Evolutionary conservation across 2,888 invertebrate species (phyloP).

Genomic region (Parelbella ahira): DNA sequence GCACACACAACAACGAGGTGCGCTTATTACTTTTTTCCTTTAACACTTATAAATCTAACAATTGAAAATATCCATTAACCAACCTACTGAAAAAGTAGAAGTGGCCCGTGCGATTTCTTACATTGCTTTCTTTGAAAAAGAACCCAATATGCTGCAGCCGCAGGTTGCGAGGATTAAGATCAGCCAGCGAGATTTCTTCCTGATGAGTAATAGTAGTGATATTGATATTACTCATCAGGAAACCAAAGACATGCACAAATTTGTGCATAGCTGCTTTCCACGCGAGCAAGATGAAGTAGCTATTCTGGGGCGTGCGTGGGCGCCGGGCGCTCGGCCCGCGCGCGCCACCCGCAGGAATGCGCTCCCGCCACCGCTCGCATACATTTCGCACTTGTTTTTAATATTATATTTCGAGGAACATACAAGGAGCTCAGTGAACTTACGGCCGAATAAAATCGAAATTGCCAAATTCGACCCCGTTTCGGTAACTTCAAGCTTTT

Average conservation of each 20-base stretch:
- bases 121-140: too few relatives aligned
- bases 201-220: constrained; percentile 36
- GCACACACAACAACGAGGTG: constrained; percentile 88
- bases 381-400: constrained; percentile 47
- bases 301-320: constrained; percentile 64
- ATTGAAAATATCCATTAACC: too few relatives aligned
- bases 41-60: too few relatives aligned
- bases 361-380: constrained; percentile 36
- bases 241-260: constrained; percentile 59
- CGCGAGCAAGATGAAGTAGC: constrained; percentile 66
- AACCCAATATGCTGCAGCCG: constrained; percentile 34
- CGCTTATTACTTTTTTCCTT: constrained; percentile 43
- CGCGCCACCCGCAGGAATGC: constrained; percentile 44
- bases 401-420: constrained; percentile 40
- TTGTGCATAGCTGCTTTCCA: constrained; percentile 73
- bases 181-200: constrained; percentile 53
- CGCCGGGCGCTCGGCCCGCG: constrained; percentile 38
- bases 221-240: constrained; percentile 37
- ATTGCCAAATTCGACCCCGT: constrained; percentile 36
- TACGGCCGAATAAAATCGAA: constrained; percentile 32
- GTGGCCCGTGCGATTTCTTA: constrained; percentile 31
- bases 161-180: constrained; percentile 35
- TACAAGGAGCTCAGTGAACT: constrained; percentile 41
- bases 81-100: constrained; percentile 15
- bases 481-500: constrained; percentile 38